phyloP scores from a whole-genome alignment of 2,113 vertebrate species.

The Thamnophis sirtalis region DNA sequence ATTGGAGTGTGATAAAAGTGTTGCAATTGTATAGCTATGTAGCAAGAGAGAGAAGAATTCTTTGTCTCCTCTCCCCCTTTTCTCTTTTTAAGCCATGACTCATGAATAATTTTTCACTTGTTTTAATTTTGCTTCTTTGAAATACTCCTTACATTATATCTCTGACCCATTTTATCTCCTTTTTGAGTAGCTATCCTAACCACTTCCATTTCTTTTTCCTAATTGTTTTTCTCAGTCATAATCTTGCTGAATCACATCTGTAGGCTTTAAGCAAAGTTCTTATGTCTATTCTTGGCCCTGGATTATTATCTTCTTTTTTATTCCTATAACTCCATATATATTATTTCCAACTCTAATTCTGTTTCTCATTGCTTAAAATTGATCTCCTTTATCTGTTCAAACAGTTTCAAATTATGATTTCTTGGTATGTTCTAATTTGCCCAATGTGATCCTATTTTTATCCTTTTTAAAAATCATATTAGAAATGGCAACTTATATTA shows the following conservation, averaged over 20 bases:
- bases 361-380: not conserved
- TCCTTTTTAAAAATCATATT: not conserved
- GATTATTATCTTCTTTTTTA: not conserved
- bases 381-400: not conserved
- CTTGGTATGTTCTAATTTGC: not conserved
- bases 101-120: not conserved
- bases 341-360: not conserved
- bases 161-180: not conserved
- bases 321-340: not conserved
- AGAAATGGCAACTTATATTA: too few species aligned
- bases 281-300: not conserved
- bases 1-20: too few species aligned
- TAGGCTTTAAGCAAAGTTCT: not conserved
- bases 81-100: not conserved
- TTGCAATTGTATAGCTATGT: not conserved
- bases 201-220: not conserved
- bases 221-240: not conserved
- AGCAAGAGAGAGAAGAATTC: not conserved
- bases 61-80: not conserved
- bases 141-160: not conserved
- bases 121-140: not conserved
- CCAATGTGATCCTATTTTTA: not conserved
- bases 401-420: not conserved
- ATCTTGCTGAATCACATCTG: not conserved
- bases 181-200: not conserved